Conservation (phyloP, 2,888 invertebrate genomes). For the Erebia ligea region DNA sequence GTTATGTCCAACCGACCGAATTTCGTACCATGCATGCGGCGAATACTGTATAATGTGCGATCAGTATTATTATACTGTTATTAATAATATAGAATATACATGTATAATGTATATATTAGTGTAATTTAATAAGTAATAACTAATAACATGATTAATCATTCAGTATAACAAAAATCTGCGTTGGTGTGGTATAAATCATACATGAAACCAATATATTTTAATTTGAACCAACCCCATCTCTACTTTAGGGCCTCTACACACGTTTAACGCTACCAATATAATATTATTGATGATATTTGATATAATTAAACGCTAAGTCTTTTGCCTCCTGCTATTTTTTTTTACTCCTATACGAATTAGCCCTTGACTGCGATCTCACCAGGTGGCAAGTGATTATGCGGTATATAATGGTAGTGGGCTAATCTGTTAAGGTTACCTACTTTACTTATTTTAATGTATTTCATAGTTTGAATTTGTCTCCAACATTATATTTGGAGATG, state of each 20-base stretch:
- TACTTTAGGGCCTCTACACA: background rate
- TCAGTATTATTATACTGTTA: slow-evolving; percentile 2
- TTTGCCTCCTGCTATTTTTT: too few species aligned
- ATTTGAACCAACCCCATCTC: background rate
- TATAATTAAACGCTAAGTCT: too few species aligned
- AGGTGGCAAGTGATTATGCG: too few species aligned
- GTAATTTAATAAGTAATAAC: slow-evolving; percentile 16
- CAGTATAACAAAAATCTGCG: slow-evolving; percentile 8
- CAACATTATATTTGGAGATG: too few species aligned
- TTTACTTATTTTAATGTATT: too few species aligned
- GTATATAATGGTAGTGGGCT: too few species aligned
- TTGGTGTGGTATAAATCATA: background rate
- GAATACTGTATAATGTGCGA: background rate
- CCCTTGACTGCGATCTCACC: too few species aligned
- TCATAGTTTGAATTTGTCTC: too few species aligned
- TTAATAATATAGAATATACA: slow-evolving; percentile 17
- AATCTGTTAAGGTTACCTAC: too few species aligned
- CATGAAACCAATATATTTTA: background rate
- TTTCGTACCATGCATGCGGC: background rate
- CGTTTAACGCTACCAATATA: background rate
- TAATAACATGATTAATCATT: background rate
- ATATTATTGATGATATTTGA: too few species aligned
- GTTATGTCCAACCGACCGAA: too few species aligned
- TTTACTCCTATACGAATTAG: too few species aligned
- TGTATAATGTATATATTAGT: slow-evolving; percentile 22